These are phyloP conservation scores for Centruroides sculpturatus DNA, from an alignment of 1,140 invertebrate genomes.

Conservation along the genomic window DNA sequence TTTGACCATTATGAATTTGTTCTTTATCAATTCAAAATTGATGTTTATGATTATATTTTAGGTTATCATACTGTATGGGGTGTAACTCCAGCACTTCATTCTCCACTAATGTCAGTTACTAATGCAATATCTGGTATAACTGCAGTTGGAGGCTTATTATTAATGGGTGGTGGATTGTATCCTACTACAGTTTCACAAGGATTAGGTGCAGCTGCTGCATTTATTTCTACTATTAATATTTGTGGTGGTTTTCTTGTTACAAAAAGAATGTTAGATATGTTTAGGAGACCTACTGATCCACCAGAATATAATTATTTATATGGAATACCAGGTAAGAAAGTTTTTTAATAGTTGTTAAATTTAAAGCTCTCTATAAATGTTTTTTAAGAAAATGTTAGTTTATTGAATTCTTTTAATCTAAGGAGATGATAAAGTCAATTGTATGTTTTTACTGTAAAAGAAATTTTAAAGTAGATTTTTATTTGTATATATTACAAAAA, in stretches of 20 bases:
- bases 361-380: too few species aligned
- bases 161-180: conserved; percentile 61
- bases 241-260: conserved; percentile 83
- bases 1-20: neutral
- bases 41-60: conserved; percentile 18
- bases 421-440: too few species aligned
- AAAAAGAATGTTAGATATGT: conserved; percentile 85
- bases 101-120: conserved; percentile 82
- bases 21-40: neutral
- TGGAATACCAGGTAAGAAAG: conserved; percentile 45
- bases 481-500: too few species aligned
- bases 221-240: conserved; percentile 80
- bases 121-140: conserved; percentile 86
- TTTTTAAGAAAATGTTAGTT: too few species aligned
- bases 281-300: conserved; percentile 63
- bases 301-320: conserved; percentile 74
- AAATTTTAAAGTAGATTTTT: too few species aligned
- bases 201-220: conserved; percentile 61
- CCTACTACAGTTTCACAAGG: conserved; percentile 51
- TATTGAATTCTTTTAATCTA: too few species aligned
- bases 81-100: conserved; percentile 76
- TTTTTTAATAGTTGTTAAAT: too few species aligned
- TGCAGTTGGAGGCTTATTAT: conserved; percentile 66
- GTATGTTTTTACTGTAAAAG: too few species aligned
- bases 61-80: conserved; percentile 83